phyloP scores from a whole-genome alignment of 2,113 vertebrate species.

The Emydura subglobosa region DNA sequence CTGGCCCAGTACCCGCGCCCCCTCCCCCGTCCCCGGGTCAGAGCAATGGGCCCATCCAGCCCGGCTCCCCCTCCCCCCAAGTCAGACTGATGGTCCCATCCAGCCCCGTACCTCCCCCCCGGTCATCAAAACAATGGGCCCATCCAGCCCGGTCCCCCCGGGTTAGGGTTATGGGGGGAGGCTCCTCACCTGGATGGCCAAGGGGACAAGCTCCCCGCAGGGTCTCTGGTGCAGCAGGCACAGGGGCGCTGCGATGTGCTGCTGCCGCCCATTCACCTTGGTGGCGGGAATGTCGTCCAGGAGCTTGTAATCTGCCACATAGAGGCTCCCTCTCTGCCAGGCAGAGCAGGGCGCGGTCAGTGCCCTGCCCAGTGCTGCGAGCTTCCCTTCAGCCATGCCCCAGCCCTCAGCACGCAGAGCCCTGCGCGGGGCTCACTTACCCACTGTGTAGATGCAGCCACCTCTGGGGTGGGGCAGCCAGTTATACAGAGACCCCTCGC shows the following conservation, averaged over 20 bases:
- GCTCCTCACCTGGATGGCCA: constrained; percentile 84
- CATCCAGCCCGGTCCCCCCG: background rate
- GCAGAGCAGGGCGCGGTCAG: background rate
- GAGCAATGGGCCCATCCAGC: background rate
- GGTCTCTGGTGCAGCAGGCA: constrained; percentile 79
- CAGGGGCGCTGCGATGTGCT: constrained; percentile 80
- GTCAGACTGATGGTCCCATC: too few relatives aligned
- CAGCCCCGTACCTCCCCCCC: background rate
- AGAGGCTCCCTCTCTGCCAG: constrained; percentile 81
- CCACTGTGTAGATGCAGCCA: background rate
- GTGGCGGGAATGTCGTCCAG: constrained; percentile 71
- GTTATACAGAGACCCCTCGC: too few relatives aligned
- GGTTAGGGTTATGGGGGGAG: background rate
- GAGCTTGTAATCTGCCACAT: constrained; percentile 82
- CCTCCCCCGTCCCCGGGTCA: background rate
- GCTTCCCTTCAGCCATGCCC: background rate
- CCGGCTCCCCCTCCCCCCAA: too few relatives aligned
- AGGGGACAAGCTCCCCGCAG: constrained; percentile 72
- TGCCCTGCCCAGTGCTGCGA: background rate
- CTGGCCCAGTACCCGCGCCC: too few relatives aligned
- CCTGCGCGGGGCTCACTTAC: too few relatives aligned
- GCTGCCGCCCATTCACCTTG: constrained; percentile 69
- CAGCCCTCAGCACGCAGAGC: background rate
- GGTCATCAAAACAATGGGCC: too few relatives aligned
- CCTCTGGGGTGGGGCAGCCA: background rate